Conservation (phyloP, 2,797 vertebrate genomes). For the Scolopax rusticola region DNA sequence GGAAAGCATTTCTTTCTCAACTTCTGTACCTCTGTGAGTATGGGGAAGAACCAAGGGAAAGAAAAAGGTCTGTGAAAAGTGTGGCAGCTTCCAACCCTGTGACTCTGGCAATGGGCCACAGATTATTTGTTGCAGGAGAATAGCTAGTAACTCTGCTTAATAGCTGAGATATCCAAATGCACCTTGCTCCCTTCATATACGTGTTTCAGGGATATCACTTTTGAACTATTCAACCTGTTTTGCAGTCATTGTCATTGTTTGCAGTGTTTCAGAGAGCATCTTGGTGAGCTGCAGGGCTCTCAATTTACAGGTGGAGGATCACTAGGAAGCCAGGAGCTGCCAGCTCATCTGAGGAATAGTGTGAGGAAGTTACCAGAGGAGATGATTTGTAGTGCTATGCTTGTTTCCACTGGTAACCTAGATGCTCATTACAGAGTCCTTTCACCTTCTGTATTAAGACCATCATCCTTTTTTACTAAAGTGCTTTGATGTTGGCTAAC, state of each 20-base stretch:
- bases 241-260: neutral
- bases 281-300: neutral
- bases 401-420: neutral
- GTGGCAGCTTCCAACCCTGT: neutral
- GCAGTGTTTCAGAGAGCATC: neutral
- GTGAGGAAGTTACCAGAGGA: neutral
- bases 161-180: neutral
- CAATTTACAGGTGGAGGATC: neutral
- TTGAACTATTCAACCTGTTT: neutral
- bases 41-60: neutral
- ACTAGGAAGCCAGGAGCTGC: neutral
- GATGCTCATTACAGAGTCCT: neutral
- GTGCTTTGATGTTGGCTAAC: neutral
- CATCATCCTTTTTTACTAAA: neutral
- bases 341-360: neutral
- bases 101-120: neutral
- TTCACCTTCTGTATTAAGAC: neutral
- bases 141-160: neutral
- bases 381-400: neutral
- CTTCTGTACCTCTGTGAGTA: neutral
- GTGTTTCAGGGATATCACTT: neutral
- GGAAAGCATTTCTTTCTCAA: neutral
- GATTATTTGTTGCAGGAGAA: neutral
- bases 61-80: neutral
- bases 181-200: neutral